phyloP scores from a whole-genome alignment of 2,113 vertebrate genomes.

The Pelecanus crispus region DNA sequence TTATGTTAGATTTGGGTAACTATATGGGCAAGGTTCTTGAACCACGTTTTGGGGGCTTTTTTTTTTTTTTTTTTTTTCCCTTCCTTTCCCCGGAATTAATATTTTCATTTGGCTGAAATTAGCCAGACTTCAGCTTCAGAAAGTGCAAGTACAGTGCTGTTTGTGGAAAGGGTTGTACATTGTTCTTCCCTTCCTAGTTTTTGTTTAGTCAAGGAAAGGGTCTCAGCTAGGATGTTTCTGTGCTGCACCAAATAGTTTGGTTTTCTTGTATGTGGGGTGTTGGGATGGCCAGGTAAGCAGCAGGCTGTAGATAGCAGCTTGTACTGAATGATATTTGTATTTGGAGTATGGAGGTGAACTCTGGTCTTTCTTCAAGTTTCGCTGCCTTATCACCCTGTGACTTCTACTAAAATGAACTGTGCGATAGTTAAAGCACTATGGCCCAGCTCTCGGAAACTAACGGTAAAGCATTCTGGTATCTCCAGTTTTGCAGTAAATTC shows the following conservation, averaged over 20 bases:
- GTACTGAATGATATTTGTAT: neutral
- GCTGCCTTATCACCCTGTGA: neutral
- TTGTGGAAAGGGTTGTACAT: accelerated
- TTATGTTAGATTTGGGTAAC: neutral
- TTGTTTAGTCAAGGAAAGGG: neutral
- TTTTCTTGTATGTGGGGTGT: neutral
- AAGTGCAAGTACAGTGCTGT: neutral
- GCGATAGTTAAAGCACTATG: neutral
- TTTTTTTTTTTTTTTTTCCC: too few relatives aligned
- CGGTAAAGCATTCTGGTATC: neutral
- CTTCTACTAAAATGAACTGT: neutral
- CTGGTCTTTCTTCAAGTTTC: neutral
- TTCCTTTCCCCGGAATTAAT: neutral
- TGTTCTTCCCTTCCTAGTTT: neutral
- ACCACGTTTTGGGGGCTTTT: neutral
- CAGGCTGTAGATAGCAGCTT: neutral
- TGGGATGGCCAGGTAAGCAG: neutral
- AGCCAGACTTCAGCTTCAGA: neutral
- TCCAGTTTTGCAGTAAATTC: neutral
- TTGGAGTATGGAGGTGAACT: neutral
- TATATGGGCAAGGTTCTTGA: neutral
- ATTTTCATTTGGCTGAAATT: neutral
- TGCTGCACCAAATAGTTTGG: neutral
- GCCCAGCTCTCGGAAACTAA: neutral
- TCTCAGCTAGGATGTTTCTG: neutral